These are phyloP conservation scores for Marcusenius ussheri DNA, from an alignment of 2,113 vertebrate species.

Conservation along the genomic window DNA sequence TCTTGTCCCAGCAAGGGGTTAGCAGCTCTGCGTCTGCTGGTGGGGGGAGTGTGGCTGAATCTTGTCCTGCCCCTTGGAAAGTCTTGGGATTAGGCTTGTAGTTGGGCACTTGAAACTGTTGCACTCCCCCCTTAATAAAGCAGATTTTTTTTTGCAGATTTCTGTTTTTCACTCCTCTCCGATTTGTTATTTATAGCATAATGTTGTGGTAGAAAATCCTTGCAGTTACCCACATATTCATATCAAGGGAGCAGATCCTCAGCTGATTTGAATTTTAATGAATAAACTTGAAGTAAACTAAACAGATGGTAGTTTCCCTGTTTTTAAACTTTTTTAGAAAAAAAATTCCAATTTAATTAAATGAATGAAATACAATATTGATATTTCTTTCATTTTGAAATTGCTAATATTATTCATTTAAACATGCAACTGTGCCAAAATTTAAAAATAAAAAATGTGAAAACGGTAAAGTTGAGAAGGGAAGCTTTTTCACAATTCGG, in stretches of 20 bases:
- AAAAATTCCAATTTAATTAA: background rate
- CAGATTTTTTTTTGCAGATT: background rate
- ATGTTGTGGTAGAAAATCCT: background rate
- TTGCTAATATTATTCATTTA: background rate
- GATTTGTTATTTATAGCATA: background rate
- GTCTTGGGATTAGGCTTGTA: background rate
- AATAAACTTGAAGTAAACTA: background rate
- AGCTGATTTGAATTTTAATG: background rate
- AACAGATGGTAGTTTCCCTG: background rate
- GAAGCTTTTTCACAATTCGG: background rate
- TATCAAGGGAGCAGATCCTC: background rate
- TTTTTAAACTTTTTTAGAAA: background rate
- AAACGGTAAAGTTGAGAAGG: background rate
- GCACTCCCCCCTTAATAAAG: background rate
- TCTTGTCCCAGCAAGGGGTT: too few relatives aligned
- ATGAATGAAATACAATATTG: background rate
- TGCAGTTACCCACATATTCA: background rate
- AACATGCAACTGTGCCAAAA: background rate
- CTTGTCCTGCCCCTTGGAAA: constrained; percentile 3
- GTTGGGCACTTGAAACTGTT: background rate
- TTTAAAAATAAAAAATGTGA: background rate
- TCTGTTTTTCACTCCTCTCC: background rate
- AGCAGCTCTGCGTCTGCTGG: too few relatives aligned
- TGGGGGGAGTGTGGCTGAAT: background rate
- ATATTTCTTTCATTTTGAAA: background rate